Percentiles rank a stretch among this genome's conserved stretches.
Evolutionary conservation across 30 jellyfish, hydroid and myxozoan genomes (phyloP).

Genomic region (Nemopilema nomurai): DNA sequence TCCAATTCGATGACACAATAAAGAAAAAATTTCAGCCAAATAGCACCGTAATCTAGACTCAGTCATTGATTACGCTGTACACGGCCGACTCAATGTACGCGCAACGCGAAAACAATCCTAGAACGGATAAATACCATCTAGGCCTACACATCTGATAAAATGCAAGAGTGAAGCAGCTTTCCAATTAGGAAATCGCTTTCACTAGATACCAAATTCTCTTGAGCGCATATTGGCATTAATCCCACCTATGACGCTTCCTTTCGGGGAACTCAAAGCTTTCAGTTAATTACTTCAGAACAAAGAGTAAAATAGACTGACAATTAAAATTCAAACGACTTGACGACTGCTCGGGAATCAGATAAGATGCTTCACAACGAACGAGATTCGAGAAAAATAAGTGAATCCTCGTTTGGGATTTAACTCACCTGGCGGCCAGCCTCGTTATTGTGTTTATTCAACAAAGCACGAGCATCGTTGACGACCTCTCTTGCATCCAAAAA

Average conservation of each 20-base stretch:
- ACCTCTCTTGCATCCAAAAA: constrained; percentile 95
- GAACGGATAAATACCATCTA: too few relatives aligned
- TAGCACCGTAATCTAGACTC: background rate
- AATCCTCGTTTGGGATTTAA: background rate
- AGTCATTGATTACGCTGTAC: background rate
- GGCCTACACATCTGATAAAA: too few relatives aligned
- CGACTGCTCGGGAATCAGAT: background rate
- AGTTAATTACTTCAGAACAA: too few relatives aligned
- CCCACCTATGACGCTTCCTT: too few relatives aligned
- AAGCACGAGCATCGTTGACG: constrained; percentile 91
- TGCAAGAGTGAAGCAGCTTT: too few relatives aligned
- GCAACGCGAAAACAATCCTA: too few relatives aligned
- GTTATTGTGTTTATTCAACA: constrained; percentile 90
- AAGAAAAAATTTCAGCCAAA: background rate
- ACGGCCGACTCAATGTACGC: background rate
- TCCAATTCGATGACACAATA: background rate
- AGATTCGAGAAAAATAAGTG: background rate
- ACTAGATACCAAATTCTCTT: too few relatives aligned
- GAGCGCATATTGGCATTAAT: too few relatives aligned
- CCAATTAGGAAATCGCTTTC: too few relatives aligned
- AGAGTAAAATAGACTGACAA: too few relatives aligned
- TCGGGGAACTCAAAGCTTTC: too few relatives aligned
- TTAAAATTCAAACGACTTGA: too few relatives aligned
- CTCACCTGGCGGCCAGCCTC: constrained; percentile 94
- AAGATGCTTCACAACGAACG: background rate